A percentile compares a stretch with the other conserved stretches of the same genome.
Evolutionary conservation across 35 echinoderm and acorn worm genomes (phyloP).

Genomic region (Heliocidaris tuberculata): DNA sequence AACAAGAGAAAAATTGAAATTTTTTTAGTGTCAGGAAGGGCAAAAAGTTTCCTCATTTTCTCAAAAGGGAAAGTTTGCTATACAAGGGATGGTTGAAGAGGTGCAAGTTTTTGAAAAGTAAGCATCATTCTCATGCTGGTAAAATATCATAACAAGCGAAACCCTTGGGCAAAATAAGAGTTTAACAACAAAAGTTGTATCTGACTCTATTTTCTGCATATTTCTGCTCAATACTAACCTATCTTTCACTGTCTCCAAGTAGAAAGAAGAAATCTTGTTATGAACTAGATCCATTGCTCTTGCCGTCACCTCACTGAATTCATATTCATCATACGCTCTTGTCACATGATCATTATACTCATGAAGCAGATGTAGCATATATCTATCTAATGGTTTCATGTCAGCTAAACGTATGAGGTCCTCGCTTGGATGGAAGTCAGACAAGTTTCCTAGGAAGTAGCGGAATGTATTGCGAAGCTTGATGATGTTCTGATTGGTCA

Average conservation of each 20-base stretch:
- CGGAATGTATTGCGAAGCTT: slow-evolving; percentile 91
- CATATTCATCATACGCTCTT: slow-evolving; percentile 69
- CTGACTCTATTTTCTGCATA: too few relatives aligned
- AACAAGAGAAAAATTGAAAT: too few relatives aligned
- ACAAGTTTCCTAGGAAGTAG: slow-evolving; percentile 92
- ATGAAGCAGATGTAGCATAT: slow-evolving; percentile 83
- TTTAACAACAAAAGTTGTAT: not conserved
- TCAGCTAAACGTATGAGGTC: slow-evolving; percentile 54
- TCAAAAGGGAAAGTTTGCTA: too few relatives aligned
- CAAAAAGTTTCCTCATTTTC: too few relatives aligned
- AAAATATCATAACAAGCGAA: too few relatives aligned
- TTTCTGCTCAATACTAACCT: slow-evolving; percentile 56
- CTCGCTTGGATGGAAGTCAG: slow-evolving; percentile 65
- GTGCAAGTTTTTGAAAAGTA: too few relatives aligned
- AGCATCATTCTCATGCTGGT: too few relatives aligned
- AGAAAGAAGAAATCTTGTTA: slow-evolving; percentile 83
- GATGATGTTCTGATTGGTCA: slow-evolving; percentile 77
- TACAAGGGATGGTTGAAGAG: too few relatives aligned
- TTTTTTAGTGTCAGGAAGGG: too few relatives aligned
- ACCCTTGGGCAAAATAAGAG: not conserved
- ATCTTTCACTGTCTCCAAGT: slow-evolving; percentile 94
- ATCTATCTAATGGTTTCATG: slow-evolving; percentile 73
- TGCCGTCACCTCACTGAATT: slow-evolving; percentile 76
- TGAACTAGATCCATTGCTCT: slow-evolving; percentile 63
- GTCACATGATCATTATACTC: slow-evolving; percentile 81